Evolutionary conservation across 53 echinoderm and acorn worm species (phyloP).

Genomic region (Mesocentrotus franciscanus): DNA sequence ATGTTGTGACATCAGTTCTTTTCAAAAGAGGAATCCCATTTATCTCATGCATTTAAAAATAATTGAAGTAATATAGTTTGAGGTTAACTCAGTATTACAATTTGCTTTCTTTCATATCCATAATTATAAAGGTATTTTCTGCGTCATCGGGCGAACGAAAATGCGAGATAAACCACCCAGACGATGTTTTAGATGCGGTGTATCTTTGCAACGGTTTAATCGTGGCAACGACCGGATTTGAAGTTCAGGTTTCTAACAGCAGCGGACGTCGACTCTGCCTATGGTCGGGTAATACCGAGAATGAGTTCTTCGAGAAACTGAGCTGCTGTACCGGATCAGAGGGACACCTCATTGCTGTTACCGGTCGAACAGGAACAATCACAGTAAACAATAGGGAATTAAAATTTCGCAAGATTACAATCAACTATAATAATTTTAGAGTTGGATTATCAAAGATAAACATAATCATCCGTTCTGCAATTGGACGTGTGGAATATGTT

Average conservation of each 20-base stretch:
- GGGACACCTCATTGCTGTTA: slow-evolving; percentile 11
- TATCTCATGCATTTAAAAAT: too few species aligned
- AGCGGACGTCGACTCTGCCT: slow-evolving; percentile 43
- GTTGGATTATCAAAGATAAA: too few species aligned
- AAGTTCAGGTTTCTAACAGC: slow-evolving; percentile 33
- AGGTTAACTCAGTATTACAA: background rate
- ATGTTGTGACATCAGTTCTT: too few species aligned
- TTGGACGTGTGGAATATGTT: too few species aligned
- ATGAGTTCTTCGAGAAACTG: slow-evolving; percentile 13
- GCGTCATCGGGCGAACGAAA: slow-evolving; percentile 25
- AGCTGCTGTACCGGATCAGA: background rate
- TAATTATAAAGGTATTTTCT: slow-evolving; percentile 28
- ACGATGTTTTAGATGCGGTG: slow-evolving; percentile 24
- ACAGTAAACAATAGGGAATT: background rate
- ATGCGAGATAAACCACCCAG: background rate
- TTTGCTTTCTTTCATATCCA: background rate
- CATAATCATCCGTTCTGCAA: too few species aligned
- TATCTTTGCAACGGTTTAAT: slow-evolving; percentile 50
- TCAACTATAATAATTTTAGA: too few species aligned
- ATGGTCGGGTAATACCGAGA: slow-evolving; percentile 34
- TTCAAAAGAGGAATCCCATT: too few species aligned
- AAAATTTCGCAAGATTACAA: too few species aligned
- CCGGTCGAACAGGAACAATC: slow-evolving; percentile 1
- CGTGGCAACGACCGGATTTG: slow-evolving; percentile 16
- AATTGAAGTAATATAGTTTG: too few species aligned